Conservation (phyloP, 1,140 invertebrate genomes). For the Drosophila triauraria region DNA sequence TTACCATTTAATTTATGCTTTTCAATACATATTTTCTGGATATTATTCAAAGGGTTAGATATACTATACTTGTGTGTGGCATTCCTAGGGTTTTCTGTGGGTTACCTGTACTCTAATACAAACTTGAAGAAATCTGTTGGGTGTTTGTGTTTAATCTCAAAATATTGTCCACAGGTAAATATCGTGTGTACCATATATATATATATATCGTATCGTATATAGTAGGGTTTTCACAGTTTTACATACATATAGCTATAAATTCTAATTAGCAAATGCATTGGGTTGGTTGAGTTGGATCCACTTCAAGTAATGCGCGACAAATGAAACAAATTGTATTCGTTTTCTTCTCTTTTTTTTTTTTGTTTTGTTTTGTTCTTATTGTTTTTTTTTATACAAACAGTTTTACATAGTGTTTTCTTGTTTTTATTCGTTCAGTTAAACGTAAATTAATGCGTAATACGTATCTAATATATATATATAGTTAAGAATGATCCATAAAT, state of each 20-base stretch:
- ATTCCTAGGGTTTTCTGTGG: conserved; percentile 5
- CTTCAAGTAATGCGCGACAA: conserved; percentile 37
- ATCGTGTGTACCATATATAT: conserved; percentile 33
- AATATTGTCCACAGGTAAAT: conserved; percentile 64
- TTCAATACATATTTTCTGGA: conserved; percentile 17
- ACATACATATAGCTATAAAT: conserved; percentile 56
- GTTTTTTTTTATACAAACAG: conserved; percentile 55
- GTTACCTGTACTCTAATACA: conserved; percentile 59
- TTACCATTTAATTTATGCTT: conserved; percentile 21
- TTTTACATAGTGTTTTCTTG: conserved; percentile 50
- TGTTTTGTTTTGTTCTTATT: conserved; percentile 44
- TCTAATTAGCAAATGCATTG: conserved; percentile 60
- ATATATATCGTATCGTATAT: conserved; percentile 46
- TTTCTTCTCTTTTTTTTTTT: conserved; percentile 48
- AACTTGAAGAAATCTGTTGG: conserved; percentile 40
- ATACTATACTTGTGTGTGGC: conserved; percentile 2
- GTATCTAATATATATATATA: conserved; percentile 56
- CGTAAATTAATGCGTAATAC: conserved; percentile 50
- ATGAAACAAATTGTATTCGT: conserved; percentile 51
- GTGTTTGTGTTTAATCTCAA: conserved; percentile 48
- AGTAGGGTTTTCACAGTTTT: conserved; percentile 32
- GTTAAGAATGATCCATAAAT: conserved; percentile 54
- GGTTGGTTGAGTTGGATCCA: conserved; percentile 57
- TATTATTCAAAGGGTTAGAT: conserved; percentile 13
- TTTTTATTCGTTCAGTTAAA: conserved; percentile 46